Conservation (phyloP, 2,888 invertebrate species). For the Spatulosminthurus flaviceps region DNA sequence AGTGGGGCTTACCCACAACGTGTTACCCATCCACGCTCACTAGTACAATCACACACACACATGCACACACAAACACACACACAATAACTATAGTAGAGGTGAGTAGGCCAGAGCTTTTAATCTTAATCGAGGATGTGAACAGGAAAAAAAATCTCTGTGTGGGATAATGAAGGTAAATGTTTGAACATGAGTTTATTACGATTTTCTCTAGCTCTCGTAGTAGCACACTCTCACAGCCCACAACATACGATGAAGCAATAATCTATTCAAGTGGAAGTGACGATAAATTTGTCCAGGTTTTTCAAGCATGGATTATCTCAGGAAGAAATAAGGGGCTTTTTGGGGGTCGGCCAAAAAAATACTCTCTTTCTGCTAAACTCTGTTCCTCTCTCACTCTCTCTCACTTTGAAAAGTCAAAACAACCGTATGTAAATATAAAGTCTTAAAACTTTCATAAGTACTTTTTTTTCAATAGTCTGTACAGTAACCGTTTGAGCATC, state of each 20-base stretch:
- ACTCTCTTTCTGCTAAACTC: constrained; percentile 33
- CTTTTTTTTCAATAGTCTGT: neutral
- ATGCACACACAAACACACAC: too few relatives aligned
- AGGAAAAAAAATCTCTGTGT: too few relatives aligned
- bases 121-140: constrained; percentile 7
- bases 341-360: constrained; percentile 50
- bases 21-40: too few relatives aligned
- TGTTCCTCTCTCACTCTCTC: neutral
- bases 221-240: neutral
- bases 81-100: too few relatives aligned
- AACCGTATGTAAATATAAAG: constrained; percentile 23
- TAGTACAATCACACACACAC: too few relatives aligned
- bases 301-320: constrained; percentile 56
- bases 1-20: neutral
- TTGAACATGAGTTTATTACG: constrained; percentile 11
- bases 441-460: neutral
- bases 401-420: constrained; percentile 5
- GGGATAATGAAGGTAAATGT: constrained; percentile 21
- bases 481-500: neutral
- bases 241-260: constrained; percentile 45
- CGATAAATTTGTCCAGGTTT: constrained; percentile 57
- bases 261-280: constrained; percentile 54
- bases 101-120: neutral
- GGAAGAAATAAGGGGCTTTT: constrained; percentile 38
- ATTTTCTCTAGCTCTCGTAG: neutral